Evolutionary conservation across 2,888 invertebrate genomes (phyloP).

Genomic region (Galeruca laticollis): DNA sequence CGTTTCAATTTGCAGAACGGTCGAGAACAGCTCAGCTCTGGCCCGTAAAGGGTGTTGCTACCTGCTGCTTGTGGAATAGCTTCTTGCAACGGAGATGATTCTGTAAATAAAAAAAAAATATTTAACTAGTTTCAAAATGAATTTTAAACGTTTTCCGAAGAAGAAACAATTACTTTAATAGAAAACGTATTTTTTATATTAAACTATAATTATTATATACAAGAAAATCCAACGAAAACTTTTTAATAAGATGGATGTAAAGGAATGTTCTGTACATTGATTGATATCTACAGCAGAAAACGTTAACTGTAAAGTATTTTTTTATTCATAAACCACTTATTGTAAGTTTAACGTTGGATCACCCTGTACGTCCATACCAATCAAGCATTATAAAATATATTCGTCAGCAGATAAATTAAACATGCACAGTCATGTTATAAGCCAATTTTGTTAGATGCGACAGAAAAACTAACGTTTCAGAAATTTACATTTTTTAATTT

Average conservation of each 20-base stretch:
- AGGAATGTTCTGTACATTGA: no score
- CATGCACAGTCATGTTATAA: neutral
- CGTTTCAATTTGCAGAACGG: conserved; percentile 86
- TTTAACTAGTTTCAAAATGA: neutral
- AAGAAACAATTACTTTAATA: no score
- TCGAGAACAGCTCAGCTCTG: conserved; percentile 77
- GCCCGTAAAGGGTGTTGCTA: conserved; percentile 72
- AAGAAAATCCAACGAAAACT: no score
- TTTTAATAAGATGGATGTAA: no score
- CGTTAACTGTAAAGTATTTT: no score
- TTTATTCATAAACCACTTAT: no score
- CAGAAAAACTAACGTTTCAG: neutral
- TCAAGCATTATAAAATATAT: neutral
- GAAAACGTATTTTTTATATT: no score
- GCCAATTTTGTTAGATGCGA: neutral
- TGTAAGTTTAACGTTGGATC: neutral
- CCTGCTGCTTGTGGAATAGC: conserved; percentile 41
- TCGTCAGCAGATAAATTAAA: no score
- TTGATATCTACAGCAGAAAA: no score
- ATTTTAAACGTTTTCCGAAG: no score
- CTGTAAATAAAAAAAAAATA: conserved; percentile 43
- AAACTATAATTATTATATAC: no score
- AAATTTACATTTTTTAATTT: no score
- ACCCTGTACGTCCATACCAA: neutral
- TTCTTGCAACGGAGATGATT: conserved; percentile 36